phyloP scores from a whole-genome alignment of 2,888 invertebrate species.

The Papilio elwesi region DNA sequence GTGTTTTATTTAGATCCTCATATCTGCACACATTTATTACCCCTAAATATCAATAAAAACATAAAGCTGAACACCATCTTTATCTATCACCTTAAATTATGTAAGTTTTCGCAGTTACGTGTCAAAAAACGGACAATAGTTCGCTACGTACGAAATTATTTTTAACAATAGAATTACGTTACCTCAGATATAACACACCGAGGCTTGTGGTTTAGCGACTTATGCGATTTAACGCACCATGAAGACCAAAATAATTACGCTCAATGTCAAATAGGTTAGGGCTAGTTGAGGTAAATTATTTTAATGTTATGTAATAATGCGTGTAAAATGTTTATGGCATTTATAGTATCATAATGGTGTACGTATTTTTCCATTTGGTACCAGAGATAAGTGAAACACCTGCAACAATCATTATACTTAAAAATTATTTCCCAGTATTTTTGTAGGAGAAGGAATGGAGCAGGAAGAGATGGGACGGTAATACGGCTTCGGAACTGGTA shows the following conservation, averaged over 20 bases:
- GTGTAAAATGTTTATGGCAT: not conserved
- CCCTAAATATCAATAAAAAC: too few relatives aligned
- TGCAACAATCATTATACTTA: too few relatives aligned
- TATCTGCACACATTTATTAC: too few relatives aligned
- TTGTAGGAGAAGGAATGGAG: too few relatives aligned
- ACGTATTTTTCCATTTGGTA: not conserved
- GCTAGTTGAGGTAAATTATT: not conserved
- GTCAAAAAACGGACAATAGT: conserved; percentile 11
- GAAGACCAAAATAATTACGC: conserved; percentile 31
- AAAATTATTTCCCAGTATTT: too few relatives aligned
- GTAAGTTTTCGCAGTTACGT: not conserved
- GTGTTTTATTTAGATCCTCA: too few relatives aligned
- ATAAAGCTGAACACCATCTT: too few relatives aligned
- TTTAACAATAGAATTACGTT: conserved; percentile 35
- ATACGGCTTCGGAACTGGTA: too few relatives aligned
- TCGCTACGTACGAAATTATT: conserved; percentile 5
- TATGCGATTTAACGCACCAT: conserved; percentile 10
- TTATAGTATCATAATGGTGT: too few relatives aligned
- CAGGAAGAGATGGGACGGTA: too few relatives aligned
- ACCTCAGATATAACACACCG: conserved; percentile 21
- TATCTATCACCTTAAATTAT: not conserved
- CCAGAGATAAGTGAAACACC: too few relatives aligned
- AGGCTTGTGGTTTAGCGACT: not conserved
- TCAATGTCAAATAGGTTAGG: conserved; percentile 22
- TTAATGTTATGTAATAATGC: not conserved